These are phyloP conservation scores for Hemicrepidius hirtus DNA, from an alignment of 2,888 invertebrate genomes.

Conservation along the genomic window DNA sequence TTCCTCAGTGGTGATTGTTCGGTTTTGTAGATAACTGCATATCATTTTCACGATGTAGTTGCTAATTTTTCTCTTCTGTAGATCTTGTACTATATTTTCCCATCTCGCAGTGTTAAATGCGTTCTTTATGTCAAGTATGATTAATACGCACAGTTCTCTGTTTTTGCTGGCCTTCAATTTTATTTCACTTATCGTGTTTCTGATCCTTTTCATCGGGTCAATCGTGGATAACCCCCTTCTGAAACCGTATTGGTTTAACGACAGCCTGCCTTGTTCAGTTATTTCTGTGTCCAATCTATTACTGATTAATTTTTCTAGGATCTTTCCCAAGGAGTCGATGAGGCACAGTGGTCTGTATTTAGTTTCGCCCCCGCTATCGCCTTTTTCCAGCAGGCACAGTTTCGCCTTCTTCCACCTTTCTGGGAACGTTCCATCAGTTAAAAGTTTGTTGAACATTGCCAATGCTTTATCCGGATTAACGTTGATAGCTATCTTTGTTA, in stretches of 20 bases:
- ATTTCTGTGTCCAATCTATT: not conserved
- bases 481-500: not conserved
- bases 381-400: not conserved
- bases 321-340: not conserved
- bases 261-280: not conserved
- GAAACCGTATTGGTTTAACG: not conserved
- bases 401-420: not conserved
- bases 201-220: not conserved
- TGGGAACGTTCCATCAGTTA: not conserved
- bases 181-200: not conserved
- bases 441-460: not conserved
- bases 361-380: not conserved
- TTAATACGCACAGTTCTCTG: not conserved
- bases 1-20: not conserved
- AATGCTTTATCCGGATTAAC: not conserved
- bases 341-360: constrained; percentile 1
- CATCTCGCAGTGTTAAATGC: not conserved
- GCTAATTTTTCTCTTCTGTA: no score
- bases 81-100: not conserved
- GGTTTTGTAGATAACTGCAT: not conserved
- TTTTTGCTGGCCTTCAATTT: not conserved
- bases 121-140: not conserved
- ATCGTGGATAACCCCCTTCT: not conserved
- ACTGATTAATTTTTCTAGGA: not conserved
- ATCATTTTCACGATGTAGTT: not conserved